These are phyloP conservation scores for Acrobeloides nanus DNA, from an alignment of 2,888 invertebrate species.

Conservation along the genomic window DNA sequence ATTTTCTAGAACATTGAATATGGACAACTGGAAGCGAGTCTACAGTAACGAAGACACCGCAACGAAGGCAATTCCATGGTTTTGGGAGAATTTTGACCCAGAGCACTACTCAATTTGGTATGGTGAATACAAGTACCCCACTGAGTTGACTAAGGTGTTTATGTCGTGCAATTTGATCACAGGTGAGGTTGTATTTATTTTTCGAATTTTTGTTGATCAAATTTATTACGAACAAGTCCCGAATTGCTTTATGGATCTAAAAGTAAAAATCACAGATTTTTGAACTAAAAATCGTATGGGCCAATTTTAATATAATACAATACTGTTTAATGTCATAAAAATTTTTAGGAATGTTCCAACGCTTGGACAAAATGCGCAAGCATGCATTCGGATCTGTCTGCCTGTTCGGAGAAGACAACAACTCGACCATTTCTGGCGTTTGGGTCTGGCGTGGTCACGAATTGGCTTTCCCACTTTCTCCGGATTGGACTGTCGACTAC, in stretches of 20 bases:
- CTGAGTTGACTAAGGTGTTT: conserved; percentile 82
- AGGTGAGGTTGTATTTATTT: conserved; percentile 60
- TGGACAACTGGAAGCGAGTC: conserved; percentile 92
- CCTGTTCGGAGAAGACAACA: conserved; percentile 82
- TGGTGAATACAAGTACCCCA: conserved; percentile 88
- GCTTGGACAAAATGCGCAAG: conserved; percentile 94
- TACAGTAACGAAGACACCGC: conserved; percentile 91
- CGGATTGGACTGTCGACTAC: conserved; percentile 58
- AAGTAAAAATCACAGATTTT: too few species aligned
- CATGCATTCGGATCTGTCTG: conserved; percentile 86
- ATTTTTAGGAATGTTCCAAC: conserved; percentile 83
- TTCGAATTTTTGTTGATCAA: too few species aligned
- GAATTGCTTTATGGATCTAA: too few species aligned
- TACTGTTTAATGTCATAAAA: conserved; percentile 2
- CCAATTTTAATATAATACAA: background rate
- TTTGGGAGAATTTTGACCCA: conserved; percentile 95
- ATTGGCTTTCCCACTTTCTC: conserved; percentile 71
- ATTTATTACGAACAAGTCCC: too few species aligned
- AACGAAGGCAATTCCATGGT: conserved; percentile 83
- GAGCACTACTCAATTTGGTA: conserved; percentile 94
- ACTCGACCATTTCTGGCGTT: conserved; percentile 85
- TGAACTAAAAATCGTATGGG: conserved; percentile 2
- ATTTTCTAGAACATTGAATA: conserved; percentile 70
- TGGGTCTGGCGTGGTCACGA: conserved; percentile 97
- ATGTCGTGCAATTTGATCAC: conserved; percentile 97